Base-by-base conservation (phyloP, 2,797 vertebrate species). In the Rachycentron canadum region DNA sequence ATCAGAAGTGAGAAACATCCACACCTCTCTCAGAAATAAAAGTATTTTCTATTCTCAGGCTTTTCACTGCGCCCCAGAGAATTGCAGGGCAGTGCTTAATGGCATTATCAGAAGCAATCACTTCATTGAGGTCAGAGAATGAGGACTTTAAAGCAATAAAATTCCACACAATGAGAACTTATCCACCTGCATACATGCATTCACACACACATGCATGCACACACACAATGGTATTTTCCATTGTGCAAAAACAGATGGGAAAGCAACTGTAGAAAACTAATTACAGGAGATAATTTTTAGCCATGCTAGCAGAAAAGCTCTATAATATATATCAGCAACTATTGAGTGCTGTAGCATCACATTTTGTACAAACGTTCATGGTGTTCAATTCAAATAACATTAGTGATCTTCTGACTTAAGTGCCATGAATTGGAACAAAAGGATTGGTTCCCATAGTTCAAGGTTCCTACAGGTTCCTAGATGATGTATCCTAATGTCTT, bases 71-170 rank as follows among this genome's bases (percentile, higher is more conserved):
- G 5, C 84, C 85, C 82, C 16, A 25, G 86, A 87, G 91, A 84
- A 84, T 77, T 76, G 73, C 68, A 81, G 72, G 77, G 63, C 71
- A 83, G 71, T 87, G 74, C 83, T 84, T 91, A 90, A 92, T 87
- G 86, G 83, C 84, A 85, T 89, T 92, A 92, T 91, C 86, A 85
- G 72, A 73, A 75, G 77, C 80, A 88, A 84, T 90, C 91, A 87
- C 77, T 90, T 88, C 76, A 82, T 81, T 82, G 86, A 86, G 88
- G 87, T 91, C 90, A 90, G 63, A 63, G 68, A 84, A 88, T 76
- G 71, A 76, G 62, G 68, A 87, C 78, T 85, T 86, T 73, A 90
- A 88, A 91, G 84, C 82, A 84, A 86, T 88, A 84, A 85, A 77
- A 78, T 68, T 76, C 70, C 57, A 45, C 69, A 80, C 61, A 63